A percentile compares a stretch with the other conserved stretches of the same genome.
Evolutionary conservation across 2,113 vertebrate species (phyloP).

Genomic region (Pelusios castaneus): DNA sequence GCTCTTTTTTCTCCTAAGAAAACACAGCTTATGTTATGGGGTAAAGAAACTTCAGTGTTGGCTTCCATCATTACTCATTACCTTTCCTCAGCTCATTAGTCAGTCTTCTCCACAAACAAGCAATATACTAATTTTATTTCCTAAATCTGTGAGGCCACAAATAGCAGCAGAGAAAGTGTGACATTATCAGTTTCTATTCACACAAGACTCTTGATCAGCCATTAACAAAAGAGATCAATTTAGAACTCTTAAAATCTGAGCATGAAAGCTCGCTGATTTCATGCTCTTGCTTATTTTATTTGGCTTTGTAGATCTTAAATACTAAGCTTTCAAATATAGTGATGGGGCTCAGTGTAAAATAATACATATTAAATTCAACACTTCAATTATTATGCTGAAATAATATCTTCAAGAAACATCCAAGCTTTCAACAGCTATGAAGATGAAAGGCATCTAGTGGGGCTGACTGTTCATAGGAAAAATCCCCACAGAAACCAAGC

Average conservation of each 20-base stretch:
- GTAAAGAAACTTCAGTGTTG: not conserved
- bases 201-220: not conserved
- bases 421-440: not conserved
- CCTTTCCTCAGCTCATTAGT: not conserved
- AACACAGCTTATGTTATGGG: not conserved
- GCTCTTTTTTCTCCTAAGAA: slow-evolving; percentile 92
- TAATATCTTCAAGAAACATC: not conserved
- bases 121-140: not conserved
- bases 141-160: not conserved
- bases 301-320: not conserved
- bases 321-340: not conserved
- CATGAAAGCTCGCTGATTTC: not conserved
- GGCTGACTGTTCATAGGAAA: not conserved
- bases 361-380: not conserved
- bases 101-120: not conserved
- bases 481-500: too few species aligned
- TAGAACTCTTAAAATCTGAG: not conserved
- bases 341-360: not conserved
- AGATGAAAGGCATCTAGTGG: not conserved
- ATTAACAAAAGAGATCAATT: not conserved
- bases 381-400: not conserved
- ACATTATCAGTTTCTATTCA: too few species aligned
- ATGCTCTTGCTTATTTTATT: not conserved
- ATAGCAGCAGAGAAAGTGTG: accelerated
- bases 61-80: not conserved